phyloP scores from a whole-genome alignment of 1,140 invertebrate genomes.

The Physella acuta region DNA sequence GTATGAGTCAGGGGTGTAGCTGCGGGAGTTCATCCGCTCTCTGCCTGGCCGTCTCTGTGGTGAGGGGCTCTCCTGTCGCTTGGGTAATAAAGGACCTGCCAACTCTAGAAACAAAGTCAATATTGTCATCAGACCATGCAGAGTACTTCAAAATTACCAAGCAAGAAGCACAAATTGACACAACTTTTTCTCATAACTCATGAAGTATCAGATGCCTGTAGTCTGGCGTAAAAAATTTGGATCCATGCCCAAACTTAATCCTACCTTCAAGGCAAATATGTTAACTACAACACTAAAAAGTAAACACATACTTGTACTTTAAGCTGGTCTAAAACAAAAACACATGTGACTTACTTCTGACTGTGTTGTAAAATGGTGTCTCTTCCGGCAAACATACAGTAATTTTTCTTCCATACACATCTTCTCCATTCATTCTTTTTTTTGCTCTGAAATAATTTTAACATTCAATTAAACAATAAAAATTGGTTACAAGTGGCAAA shows the following conservation, averaged over 20 bases:
- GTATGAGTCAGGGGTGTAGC: conserved; percentile 10
- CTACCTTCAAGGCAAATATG: too few relatives aligned
- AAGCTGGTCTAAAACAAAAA: neutral
- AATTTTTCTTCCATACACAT: conserved; percentile 79
- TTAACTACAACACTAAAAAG: neutral
- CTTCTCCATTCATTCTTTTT: conserved; percentile 82
- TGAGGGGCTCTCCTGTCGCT: conserved; percentile 22
- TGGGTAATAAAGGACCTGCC: too few relatives aligned
- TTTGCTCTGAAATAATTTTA: conserved; percentile 29
- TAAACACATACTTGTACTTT: neutral
- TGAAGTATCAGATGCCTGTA: too few relatives aligned
- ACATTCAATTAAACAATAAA: too few relatives aligned
- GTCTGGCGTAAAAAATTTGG: too few relatives aligned
- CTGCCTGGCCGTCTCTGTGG: conserved; percentile 10
- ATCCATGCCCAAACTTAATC: too few relatives aligned
- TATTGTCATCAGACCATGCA: too few relatives aligned
- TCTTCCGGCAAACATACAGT: conserved; percentile 53
- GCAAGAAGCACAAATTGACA: too few relatives aligned
- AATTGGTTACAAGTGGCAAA: too few relatives aligned
- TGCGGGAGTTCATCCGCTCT: conserved; percentile 4
- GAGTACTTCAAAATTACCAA: too few relatives aligned
- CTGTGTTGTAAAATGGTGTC: conserved; percentile 12
- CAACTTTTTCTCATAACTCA: too few relatives aligned
- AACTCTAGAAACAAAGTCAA: too few relatives aligned
- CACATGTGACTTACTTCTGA: conserved; percentile 15